These are phyloP conservation scores for Danio aesculapii DNA, from an alignment of 2,797 vertebrate genomes.

Conservation along the genomic window DNA sequence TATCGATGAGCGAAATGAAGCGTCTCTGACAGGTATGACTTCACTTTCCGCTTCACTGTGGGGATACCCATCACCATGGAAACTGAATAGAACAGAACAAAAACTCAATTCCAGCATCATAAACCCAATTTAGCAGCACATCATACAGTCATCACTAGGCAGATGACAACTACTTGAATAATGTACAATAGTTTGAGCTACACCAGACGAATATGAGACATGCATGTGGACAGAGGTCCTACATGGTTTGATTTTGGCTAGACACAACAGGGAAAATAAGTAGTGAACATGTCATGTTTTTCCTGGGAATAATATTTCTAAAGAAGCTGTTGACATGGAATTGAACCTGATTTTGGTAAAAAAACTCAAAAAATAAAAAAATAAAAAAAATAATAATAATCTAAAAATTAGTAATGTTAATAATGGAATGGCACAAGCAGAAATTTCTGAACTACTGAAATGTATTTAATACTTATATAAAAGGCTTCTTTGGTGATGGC, in stretches of 20 bases:
- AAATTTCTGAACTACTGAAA: too few species aligned
- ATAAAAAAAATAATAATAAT: too few species aligned
- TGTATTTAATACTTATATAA: too few species aligned
- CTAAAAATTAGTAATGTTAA: too few species aligned
- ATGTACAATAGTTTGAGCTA: background rate
- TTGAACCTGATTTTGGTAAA: too few species aligned
- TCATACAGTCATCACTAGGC: background rate
- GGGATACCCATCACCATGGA: constrained; percentile 99
- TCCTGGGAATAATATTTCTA: too few species aligned
- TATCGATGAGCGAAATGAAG: constrained; percentile 96
- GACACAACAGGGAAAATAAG: too few species aligned
- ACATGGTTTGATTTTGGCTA: background rate
- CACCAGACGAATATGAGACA: background rate
- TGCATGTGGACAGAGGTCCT: background rate
- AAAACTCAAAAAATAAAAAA: too few species aligned
- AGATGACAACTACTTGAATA: constrained; percentile 11
- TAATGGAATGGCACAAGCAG: too few species aligned
- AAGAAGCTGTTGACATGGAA: too few species aligned
- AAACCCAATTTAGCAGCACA: background rate
- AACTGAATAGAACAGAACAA: constrained; percentile 77
- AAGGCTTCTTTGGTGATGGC: too few species aligned
- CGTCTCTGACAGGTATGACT: constrained; percentile 96
- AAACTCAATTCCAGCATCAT: background rate
- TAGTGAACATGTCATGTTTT: too few species aligned
- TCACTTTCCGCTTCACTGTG: constrained; percentile 98